Evolutionary conservation across 2,797 vertebrate genomes (phyloP), one percentile per base, ranked within the genome.

Genomic region (Microctenopoma stevenorrisi): DNA sequence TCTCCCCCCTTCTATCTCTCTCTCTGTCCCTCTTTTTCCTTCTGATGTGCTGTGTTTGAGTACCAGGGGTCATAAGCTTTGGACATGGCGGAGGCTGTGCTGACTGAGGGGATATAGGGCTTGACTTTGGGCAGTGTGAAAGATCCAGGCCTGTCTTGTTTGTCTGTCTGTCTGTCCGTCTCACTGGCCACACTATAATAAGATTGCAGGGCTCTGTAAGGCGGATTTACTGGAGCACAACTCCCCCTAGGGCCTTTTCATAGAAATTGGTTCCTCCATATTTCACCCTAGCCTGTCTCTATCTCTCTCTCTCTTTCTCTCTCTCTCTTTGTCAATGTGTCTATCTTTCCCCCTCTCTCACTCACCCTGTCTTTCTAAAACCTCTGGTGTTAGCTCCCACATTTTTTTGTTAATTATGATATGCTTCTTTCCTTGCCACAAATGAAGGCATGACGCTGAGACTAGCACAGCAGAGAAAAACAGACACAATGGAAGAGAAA

Each of bases 181-280:
- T 92, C 88, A 75, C 84, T 84, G 88, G 89, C 89, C 88, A 92
- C 89, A 85, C 92, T 93, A 87, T 94, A 94, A 94, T 92, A 92
- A 93, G 93, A 93, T 92, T 92, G 88, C 83, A 76, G 85, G 78
- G 78, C 86, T 91, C 91, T 90, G 90, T 89, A 85, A 90, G 91
- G 89, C 81, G 82, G 88, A 93, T 95, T 94, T 93, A 93, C 90
- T 95, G 91, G 93, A 93, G 94, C 93, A 94, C 93, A 92, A 91
- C 92, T 93, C 92, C 92, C 94, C 88, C 92, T 92, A 94, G 93
- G 93, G 93, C 88, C 88, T 90, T 91, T 91, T 92, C 88, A 92
- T 89, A 92, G 92, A 93, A 95, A 93, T 91, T 88, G 89, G 87
- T 86, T 91, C 87, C 86, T 90, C 81, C 87, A 85, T 86, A 88